These are phyloP conservation scores for Crossaster papposus DNA, from an alignment of 53 echinoderm and acorn worm species.

Conservation along the genomic window DNA sequence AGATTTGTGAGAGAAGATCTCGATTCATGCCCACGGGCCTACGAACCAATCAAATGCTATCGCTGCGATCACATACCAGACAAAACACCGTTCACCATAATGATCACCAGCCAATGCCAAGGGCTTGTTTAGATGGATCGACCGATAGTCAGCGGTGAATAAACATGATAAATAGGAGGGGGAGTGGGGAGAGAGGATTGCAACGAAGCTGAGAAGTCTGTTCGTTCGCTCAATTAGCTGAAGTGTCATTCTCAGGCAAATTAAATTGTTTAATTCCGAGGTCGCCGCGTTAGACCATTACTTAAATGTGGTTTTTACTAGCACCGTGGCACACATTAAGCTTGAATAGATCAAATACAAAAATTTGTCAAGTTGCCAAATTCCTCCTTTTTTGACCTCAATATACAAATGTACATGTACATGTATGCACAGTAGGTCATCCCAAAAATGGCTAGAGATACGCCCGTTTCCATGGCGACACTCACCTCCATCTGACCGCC, in stretches of 20 bases:
- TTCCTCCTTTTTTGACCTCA: no score
- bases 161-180: no score
- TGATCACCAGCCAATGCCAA: conserved; percentile 10
- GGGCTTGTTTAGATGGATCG: conserved; percentile 28
- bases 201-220: conserved; percentile 1
- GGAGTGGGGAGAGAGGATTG: neutral
- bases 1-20: neutral
- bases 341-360: neutral
- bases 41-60: neutral
- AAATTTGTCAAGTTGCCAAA: no score
- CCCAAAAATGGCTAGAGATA: neutral
- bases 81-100: conserved; percentile 7
- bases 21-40: neutral
- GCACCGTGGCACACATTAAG: no score
- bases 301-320: neutral
- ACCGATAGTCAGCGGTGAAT: conserved; percentile 11
- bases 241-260: neutral
- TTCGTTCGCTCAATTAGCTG: neutral
- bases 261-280: neutral
- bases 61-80: neutral
- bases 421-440: neutral
- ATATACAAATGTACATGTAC: conserved; percentile 18
- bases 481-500: conserved; percentile 58
- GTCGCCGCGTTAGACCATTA: neutral
- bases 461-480: conserved; percentile 27